Evolutionary conservation across 2,797 vertebrate species (phyloP).

Genomic region (Sardinella longiceps): DNA sequence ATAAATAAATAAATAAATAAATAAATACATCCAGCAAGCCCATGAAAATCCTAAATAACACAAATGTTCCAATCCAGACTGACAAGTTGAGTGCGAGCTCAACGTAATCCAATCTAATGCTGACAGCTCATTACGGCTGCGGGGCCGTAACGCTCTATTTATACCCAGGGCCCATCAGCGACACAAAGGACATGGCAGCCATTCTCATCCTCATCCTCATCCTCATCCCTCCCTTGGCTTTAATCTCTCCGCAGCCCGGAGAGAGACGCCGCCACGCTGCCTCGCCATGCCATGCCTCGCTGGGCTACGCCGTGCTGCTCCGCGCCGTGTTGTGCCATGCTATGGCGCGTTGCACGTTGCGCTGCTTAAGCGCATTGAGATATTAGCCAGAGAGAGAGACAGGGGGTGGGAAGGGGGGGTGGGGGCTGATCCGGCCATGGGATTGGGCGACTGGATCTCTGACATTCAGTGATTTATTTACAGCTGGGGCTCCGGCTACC

Average conservation of each 20-base stretch:
- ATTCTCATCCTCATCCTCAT: slow-evolving; percentile 56
- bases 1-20: neutral
- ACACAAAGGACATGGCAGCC: slow-evolving; percentile 51
- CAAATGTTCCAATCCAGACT: slow-evolving; percentile 54
- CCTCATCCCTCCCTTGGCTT: slow-evolving; percentile 55
- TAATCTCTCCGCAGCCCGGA: slow-evolving; percentile 51
- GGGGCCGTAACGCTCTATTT: slow-evolving; percentile 58
- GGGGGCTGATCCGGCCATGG: slow-evolving; percentile 16
- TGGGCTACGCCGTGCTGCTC: no score
- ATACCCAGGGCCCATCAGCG: slow-evolving; percentile 62
- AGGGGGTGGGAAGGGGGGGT: no score
- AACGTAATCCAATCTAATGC: slow-evolving; percentile 73
- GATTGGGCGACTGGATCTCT: slow-evolving; percentile 45
- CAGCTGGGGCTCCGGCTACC: slow-evolving; percentile 55
- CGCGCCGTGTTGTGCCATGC: no score
- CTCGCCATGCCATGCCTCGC: no score
- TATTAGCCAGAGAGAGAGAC: slow-evolving; percentile 35
- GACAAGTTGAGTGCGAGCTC: slow-evolving; percentile 60
- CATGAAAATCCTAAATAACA: slow-evolving; percentile 35
- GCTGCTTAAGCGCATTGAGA: slow-evolving; percentile 47
- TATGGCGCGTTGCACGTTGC: slow-evolving; percentile 13
- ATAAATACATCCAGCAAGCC: no score
- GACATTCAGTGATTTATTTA: slow-evolving; percentile 64
- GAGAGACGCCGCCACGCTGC: no score
- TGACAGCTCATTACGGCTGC: slow-evolving; percentile 70